Conservation (phyloP, 2,113 vertebrate species). For the Chunga burmeisteri region DNA sequence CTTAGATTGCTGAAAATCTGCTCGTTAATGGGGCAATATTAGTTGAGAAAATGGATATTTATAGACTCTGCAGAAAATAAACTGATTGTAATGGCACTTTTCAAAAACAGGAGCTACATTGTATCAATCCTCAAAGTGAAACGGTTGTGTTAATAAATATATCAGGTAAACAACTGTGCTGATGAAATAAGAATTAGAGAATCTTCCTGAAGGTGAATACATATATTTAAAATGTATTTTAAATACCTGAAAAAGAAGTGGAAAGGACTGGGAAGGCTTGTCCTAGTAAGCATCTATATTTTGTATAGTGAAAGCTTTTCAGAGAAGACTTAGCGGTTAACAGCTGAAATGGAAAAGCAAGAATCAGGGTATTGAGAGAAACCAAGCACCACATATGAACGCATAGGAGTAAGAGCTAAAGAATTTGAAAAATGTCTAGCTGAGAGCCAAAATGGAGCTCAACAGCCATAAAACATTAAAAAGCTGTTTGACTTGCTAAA, state of each 20-base stretch:
- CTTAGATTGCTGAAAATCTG: not conserved
- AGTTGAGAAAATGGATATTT: not conserved
- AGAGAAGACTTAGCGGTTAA: not conserved
- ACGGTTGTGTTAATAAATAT: not conserved
- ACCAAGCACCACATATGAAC: not conserved
- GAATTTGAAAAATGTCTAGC: constrained; percentile 61
- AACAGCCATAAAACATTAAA: constrained; percentile 37
- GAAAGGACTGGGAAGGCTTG: not conserved
- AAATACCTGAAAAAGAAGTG: not conserved
- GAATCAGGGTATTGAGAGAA: not conserved
- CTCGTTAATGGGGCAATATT: not conserved
- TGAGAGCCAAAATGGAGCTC: constrained; percentile 42
- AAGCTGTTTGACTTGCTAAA: constrained; percentile 31
- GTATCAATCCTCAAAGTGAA: not conserved
- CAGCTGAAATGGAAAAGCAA: constrained; percentile 27
- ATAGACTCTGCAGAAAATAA: not conserved
- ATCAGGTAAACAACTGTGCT: not conserved
- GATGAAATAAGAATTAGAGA: not conserved
- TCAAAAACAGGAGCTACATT: not conserved
- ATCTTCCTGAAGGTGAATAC: not conserved
- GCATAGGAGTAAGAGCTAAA: constrained; percentile 1
- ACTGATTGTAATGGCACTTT: not conserved
- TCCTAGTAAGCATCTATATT: not conserved
- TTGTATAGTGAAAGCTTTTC: not conserved
- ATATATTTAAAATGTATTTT: not conserved